phyloP scores from a whole-genome alignment of 2,113 vertebrate genomes.

The Puntigrus tetrazona region DNA sequence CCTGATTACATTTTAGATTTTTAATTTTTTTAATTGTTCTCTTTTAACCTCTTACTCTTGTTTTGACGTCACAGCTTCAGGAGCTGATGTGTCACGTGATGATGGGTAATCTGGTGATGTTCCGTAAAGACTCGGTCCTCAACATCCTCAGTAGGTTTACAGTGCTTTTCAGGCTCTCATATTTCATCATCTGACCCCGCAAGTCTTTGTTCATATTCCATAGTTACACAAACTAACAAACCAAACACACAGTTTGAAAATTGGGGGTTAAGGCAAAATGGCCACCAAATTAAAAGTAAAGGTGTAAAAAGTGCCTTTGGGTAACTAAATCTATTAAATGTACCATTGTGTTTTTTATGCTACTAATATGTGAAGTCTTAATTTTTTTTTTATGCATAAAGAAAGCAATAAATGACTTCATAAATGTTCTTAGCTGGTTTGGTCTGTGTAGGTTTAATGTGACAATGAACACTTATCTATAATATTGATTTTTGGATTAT shows the following conservation, averaged over 20 bases:
- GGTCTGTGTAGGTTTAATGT: background rate
- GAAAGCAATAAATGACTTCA: background rate
- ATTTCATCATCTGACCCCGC: no score
- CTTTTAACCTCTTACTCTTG: background rate
- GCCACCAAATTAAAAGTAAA: background rate
- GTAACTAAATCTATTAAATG: background rate
- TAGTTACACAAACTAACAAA: no score
- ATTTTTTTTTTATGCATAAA: background rate
- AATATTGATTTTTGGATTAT: no score
- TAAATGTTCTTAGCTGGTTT: background rate
- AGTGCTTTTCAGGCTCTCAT: background rate
- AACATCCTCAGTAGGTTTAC: slow-evolving; percentile 91
- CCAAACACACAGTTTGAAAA: no score
- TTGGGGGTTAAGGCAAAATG: background rate
- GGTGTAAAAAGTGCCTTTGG: background rate
- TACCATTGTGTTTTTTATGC: background rate
- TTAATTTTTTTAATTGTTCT: no score
- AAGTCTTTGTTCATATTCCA: no score
- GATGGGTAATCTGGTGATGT: slow-evolving; percentile 98
- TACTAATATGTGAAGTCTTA: background rate
- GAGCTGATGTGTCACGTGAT: slow-evolving; percentile 97
- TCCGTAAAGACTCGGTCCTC: slow-evolving; percentile 94
- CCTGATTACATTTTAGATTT: background rate
- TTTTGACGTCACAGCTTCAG: slow-evolving; percentile 81
- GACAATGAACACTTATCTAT: no score